Base-by-base conservation (phyloP, 2,888 invertebrate species). In the Campaea margaritaria region DNA sequence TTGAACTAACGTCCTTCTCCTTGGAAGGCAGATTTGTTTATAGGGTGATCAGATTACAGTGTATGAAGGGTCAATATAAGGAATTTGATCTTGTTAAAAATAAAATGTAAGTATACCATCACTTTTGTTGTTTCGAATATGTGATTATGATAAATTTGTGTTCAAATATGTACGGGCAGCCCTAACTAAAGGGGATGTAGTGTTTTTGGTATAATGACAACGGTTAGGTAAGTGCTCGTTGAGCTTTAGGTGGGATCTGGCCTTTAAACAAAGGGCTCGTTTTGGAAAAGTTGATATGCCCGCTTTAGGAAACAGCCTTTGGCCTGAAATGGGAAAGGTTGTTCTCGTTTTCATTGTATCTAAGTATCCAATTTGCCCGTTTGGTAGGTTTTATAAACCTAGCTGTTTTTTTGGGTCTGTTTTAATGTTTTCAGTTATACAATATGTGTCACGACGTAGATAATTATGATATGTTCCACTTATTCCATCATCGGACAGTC, bases 141-240 rank as follows among this genome's bases (percentile, higher is more conserved):
- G 36, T 36, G 12, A 3, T 36, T n/a, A 12, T n/a, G 5, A n/a
- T 36, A 2, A 3, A 12, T 12, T 36, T 10, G 36, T 36, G 12
- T 36, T n/a, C 36, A 3, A n/a, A 36, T 2, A 12, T 36, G 16
- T n/a, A 43, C 11, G 2, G 45, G 48, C 43, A 16, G 36, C 58
- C 53, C 55, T 67, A 68, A 68, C 64, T 69, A 64, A 68, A 39
- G 51, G 58, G 61, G 62, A 65, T 72, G 71, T 66, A 70, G 68
- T 72, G 70, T 72, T 70, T 64, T 59, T 59, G 62, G 60, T 73
- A 69, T 74, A 73, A 70, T 70, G 65, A 63, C 64, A 53, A 67
- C 63, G 69, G 70, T 70, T 70, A 70, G 76, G 66, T 68, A 74
- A 67, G 67, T 68, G 74, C 65, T 69, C 71, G 66, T 78, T 74